Conservation (phyloP, 2,888 invertebrate species). For the Meta bourneti region DNA sequence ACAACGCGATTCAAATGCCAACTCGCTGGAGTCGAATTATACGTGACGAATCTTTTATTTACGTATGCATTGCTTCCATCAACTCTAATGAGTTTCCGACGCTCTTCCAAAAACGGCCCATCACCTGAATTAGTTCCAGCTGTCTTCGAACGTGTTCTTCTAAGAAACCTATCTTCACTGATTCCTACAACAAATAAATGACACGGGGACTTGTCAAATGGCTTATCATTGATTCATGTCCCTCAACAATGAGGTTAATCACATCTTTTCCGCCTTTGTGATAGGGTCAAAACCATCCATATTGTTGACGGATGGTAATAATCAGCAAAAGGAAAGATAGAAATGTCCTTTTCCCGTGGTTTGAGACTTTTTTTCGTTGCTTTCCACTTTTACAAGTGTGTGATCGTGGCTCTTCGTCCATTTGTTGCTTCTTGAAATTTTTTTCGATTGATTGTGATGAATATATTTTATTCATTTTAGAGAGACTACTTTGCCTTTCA, state of each 20-base stretch:
- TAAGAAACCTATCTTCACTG: no score
- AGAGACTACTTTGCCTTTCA: neutral
- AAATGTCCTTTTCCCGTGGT: conserved; percentile 14
- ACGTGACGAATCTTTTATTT: no score
- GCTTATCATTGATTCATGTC: conserved; percentile 40
- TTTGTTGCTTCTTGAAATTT: neutral
- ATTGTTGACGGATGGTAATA: neutral
- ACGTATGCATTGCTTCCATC: no score
- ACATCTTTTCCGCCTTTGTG: neutral
- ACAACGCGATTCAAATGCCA: no score
- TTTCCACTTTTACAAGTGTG: neutral
- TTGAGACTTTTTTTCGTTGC: neutral
- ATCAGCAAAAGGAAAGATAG: neutral
- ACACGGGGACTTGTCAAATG: conserved; percentile 1
- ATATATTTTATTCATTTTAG: neutral
- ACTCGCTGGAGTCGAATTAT: no score
- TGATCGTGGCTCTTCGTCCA: neutral
- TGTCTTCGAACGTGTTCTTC: no score
- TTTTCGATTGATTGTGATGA: conserved; percentile 7
- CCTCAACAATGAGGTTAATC: conserved; percentile 31
- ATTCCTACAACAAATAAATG: no score
- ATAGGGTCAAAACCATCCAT: conserved; percentile 24
- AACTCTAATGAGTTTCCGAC: no score
- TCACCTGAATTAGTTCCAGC: no score
- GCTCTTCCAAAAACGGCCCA: no score